Evolutionary conservation across 2,113 vertebrate species (phyloP).

Genomic region (Halichoeres trimaculatus): DNA sequence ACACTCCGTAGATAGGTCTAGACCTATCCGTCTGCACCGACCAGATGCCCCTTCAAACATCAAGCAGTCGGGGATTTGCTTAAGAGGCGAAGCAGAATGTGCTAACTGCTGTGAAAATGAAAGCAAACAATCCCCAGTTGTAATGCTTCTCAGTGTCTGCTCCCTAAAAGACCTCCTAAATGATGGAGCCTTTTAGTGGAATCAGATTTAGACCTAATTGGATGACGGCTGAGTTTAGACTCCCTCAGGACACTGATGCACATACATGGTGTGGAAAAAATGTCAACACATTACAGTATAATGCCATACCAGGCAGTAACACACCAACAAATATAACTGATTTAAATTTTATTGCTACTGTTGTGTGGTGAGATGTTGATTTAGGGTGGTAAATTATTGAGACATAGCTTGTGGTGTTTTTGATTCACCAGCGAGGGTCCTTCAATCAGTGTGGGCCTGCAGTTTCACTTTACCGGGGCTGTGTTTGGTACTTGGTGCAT

Average conservation of each 20-base stretch:
- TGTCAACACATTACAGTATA: conserved; percentile 35
- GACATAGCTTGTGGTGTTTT: conserved; percentile 2
- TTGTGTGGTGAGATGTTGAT: conserved; percentile 3
- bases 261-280: conserved; percentile 44
- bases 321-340: conserved; percentile 15
- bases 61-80: conserved; percentile 49
- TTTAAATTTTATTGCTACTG: conserved; percentile 12
- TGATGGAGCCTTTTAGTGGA: conserved; percentile 73
- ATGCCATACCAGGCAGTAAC: conserved; percentile 28
- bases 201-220: conserved; percentile 76
- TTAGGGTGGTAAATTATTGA: background rate
- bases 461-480: conserved; percentile 11
- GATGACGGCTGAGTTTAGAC: conserved; percentile 61
- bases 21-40: conserved; percentile 43
- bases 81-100: conserved; percentile 60
- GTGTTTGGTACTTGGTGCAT: conserved; percentile 20
- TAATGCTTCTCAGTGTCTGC: conserved; percentile 64
- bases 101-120: conserved; percentile 74
- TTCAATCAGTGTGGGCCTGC: conserved; percentile 17
- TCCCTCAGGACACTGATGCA: conserved; percentile 61
- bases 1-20: conserved; percentile 14
- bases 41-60: conserved; percentile 33
- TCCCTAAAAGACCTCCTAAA: conserved; percentile 70
- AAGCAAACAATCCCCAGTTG: conserved; percentile 62
- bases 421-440: conserved; percentile 21